phyloP scores from a whole-genome alignment of 2,113 vertebrate species.

The Grallaria varia region DNA sequence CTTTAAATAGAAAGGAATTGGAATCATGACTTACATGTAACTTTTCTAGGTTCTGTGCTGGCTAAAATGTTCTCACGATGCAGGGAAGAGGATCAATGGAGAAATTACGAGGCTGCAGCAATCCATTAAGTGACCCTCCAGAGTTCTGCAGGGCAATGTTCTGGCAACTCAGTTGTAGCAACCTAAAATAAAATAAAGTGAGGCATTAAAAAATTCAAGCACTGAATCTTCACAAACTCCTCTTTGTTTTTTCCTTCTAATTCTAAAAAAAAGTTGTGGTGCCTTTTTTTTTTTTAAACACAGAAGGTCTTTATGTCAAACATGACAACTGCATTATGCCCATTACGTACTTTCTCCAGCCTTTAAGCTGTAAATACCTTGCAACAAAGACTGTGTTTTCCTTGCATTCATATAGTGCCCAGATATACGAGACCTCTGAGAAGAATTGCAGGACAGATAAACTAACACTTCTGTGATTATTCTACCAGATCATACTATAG shows the following conservation, averaged over 20 bases:
- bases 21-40: constrained; percentile 78
- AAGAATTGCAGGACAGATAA: neutral
- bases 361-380: neutral
- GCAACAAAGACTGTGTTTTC: neutral
- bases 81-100: constrained; percentile 70
- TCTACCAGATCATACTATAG: neutral
- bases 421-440: neutral
- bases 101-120: constrained; percentile 69
- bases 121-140: constrained; percentile 77
- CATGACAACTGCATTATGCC: neutral
- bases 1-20: constrained; percentile 41
- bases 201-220: neutral
- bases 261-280: neutral
- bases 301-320: neutral
- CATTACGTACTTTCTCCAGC: neutral
- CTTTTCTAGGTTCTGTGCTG: constrained; percentile 76
- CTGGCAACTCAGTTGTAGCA: constrained; percentile 50
- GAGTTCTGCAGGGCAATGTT: constrained; percentile 44
- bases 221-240: neutral
- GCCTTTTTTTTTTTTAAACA: neutral
- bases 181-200: constrained; percentile 65
- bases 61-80: constrained; percentile 76
- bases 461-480: neutral
- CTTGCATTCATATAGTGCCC: fast-evolving
- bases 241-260: neutral